phyloP scores from a whole-genome alignment of 2,888 invertebrate genomes.

The Odontocolon sp. region DNA sequence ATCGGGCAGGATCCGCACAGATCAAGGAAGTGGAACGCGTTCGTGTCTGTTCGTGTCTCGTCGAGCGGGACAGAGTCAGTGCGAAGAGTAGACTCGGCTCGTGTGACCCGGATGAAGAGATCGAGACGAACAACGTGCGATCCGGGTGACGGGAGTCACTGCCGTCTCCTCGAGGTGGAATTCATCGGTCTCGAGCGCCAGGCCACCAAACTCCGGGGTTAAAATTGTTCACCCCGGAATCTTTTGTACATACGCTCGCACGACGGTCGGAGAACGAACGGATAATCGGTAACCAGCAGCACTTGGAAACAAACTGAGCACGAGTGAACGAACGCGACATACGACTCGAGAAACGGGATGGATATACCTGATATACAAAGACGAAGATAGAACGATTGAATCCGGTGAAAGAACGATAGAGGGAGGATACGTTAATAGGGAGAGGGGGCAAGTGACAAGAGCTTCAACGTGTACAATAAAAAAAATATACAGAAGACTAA shows the following conservation, averaged over 20 bases:
- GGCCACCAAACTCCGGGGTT: constrained; percentile 21
- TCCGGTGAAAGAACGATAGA: constrained; percentile 35
- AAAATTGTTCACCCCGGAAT: constrained; percentile 19
- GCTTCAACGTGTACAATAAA: not conserved
- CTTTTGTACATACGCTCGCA: not conserved
- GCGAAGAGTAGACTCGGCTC: constrained; percentile 16
- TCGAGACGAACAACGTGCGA: constrained; percentile 64
- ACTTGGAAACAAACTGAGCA: not conserved
- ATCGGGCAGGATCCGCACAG: constrained; percentile 43
- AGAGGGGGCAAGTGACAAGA: constrained; percentile 16
- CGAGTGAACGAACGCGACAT: too few relatives aligned
- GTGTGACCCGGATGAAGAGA: constrained; percentile 54
- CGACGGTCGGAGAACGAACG: constrained; percentile 20
- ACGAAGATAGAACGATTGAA: constrained; percentile 38
- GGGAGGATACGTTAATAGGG: not conserved
- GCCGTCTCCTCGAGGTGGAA: constrained; percentile 2
- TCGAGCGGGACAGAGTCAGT: not conserved
- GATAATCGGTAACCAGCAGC: not conserved
- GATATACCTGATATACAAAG: not conserved
- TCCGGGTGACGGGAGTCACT: constrained; percentile 34
- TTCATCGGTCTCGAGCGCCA: not conserved
- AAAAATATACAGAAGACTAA: constrained; percentile 11
- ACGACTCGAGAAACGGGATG: too few relatives aligned
- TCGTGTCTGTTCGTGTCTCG: constrained; percentile 8
- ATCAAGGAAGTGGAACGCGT: constrained; percentile 38